Evolutionary conservation across 2,888 invertebrate genomes (phyloP).

Genomic region (Xanthia icteritia): DNA sequence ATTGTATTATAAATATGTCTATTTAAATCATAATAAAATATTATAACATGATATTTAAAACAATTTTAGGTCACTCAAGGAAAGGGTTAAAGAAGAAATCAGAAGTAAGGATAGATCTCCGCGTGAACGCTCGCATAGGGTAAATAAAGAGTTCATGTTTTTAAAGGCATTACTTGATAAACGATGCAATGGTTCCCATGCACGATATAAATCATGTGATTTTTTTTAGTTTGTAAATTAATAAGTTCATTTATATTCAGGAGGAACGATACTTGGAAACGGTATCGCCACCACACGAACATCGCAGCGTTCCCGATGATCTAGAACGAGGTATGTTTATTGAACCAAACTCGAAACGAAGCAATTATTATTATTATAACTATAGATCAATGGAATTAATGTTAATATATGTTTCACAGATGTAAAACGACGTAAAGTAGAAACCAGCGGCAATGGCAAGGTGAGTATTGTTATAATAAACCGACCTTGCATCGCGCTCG

Average conservation of each 20-base stretch:
- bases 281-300: slow-evolving; percentile 88
- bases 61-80: slow-evolving; percentile 86
- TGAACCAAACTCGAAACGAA: background rate
- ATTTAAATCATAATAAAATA: background rate
- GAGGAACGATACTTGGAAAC: slow-evolving; percentile 88
- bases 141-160: slow-evolving; percentile 63
- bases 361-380: background rate
- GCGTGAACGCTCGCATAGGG: slow-evolving; percentile 86
- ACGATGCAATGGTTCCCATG: background rate
- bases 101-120: slow-evolving; percentile 90
- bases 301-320: slow-evolving; percentile 88
- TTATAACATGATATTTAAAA: background rate
- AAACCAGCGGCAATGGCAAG: slow-evolving; percentile 94
- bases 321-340: slow-evolving; percentile 84
- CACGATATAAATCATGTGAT: background rate
- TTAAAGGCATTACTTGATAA: background rate
- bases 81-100: slow-evolving; percentile 91
- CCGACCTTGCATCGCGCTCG: slow-evolving; percentile 83
- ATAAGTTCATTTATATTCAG: slow-evolving; percentile 69
- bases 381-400: background rate
- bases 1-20: background rate
- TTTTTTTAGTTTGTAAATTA: background rate
- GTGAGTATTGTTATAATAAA: slow-evolving; percentile 93
- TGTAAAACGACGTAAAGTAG: slow-evolving; percentile 96
- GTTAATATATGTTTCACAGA: slow-evolving; percentile 87